Evolutionary conservation across 2,113 vertebrate species (phyloP), one percentile per base, ranked within the genome.

Genomic region (Butorides virescens): DNA sequence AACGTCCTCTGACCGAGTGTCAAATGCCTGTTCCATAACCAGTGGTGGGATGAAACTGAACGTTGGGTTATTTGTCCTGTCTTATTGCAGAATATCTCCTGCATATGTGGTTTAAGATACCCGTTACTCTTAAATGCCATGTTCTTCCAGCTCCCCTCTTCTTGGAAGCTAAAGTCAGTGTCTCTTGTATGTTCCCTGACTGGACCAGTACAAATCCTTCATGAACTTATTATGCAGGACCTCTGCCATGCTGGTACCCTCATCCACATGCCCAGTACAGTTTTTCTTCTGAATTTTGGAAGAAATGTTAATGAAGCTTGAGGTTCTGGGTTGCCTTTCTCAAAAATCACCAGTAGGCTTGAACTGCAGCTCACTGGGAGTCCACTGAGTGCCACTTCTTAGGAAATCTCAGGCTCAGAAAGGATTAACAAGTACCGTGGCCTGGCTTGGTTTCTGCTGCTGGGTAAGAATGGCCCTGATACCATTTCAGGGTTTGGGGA

Each of bases 191-290:
- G 26, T 56, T 63, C 27, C 55, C 17, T 56, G n/a, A 18, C 15
- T 65, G 15, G 34, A 13, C 15, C 34, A 34, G 1, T 37, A 13
- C 16, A 61, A 76, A 67, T 29, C 44, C 47, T 11, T 71, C 19
- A 5, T 26, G n/a, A n/a, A 19, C 4, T 42, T 27, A 1, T 30
- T 26, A 3, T 0, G 1, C 4, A n/a, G 37, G 15, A n/a, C 22
- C 13, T 80, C 68, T 88, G 19, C 29, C 36, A 16, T 81, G 21
- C 30, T 49, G 44, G 16, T 29, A 16, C 21, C 34, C 34, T 84
- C 65, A 39, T 34, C 59, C 22, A 34, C 16, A 6, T 42, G 6
- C 5, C 42, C 62, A 52, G 39, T 21, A 27, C 42, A 56, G 56
- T 26, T 42, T 82, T 59, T 62, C 30, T 22, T 20, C 20, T 36